Base-by-base conservation (phyloP, 2,797 vertebrate genomes). In the Malacoctenus gilli region DNA sequence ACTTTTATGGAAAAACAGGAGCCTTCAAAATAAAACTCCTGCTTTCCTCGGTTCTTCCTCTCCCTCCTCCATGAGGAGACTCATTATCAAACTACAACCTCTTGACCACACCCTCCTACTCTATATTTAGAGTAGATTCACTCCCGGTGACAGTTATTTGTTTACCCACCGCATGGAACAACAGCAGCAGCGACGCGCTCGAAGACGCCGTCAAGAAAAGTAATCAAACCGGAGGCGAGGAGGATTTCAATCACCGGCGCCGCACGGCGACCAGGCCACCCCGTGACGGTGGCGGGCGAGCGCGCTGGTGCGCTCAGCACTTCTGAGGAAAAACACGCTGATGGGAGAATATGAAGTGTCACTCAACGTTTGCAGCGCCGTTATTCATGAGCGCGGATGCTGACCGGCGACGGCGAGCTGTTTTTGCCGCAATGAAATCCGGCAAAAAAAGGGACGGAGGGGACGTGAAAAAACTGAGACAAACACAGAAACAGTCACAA, bases 221-320 rank as follows among this genome's bases (percentile, higher is more conserved):
- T 73, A 73, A 80, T 83, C 68, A 67, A 67, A 72, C 28, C 53
- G 36, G 1, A 22, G 62, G 66, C 22, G 23, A 58, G 56, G 40
- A 21, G 56, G 13, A 54, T 79, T 82, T 80, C 72, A 80, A 77
- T 87, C 76, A 84, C 64, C 50, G 22, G 51, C 59, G 1, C 37
- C 7, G 28, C 56, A 19, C 65, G 10, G 30, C 48, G 56, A 67
- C 60, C 46, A 32, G 3, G 32, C 5, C 0, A 37, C 23, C 28
- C 22, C 39, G 2, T n/a, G 35, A 41, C 46, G 6, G 51, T 41
- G 28, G 31, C 12, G 8, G 12, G 11, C 4, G 5, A 2, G 18
- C 0, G 22, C 11, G 36, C 13, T 2, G 57, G 15, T 3, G 44
- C 14, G 47, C 75, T 77, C 71, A 79, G 77, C 77, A 66, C 11